Base-by-base conservation (phyloP, 2,888 invertebrate species). In the Hydraecia micacea region DNA sequence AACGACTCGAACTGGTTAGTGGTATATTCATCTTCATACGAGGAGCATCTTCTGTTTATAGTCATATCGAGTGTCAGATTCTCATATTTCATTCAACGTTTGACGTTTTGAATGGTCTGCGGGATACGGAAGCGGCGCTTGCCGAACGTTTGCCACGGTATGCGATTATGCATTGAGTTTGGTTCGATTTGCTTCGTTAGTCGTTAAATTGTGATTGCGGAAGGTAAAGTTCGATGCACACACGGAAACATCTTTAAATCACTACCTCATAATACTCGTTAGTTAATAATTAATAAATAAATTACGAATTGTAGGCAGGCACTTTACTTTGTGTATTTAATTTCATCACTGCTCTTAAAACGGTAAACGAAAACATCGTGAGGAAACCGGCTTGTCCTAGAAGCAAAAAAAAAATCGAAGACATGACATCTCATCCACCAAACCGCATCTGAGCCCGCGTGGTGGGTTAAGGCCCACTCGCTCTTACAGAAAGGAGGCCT, bases 71-170 rank as follows among this genome's bases (percentile, higher is more conserved):
- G 58, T 83, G 84, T 83, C 87, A 79, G 79, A 79, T 79, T 86
- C 84, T 86, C 84, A 86, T 85, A 86, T 85, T 83, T 85, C 84
- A 85, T 85, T 85, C 84, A 85, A 79, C 75, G 75, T 74, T 86
- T 78, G 83, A 84, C 86, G 78, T 82, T 86, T 79, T 66, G 75
- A 83, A 83, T 84, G 75, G 84, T 86, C 75, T 73, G 67, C 60
- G 79, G 73, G 79, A 83, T 83, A 65, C 67, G 67, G 75, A 55
- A 58, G 65, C 69, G 74, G 63, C 60, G 75, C 39, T 49, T 55
- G 81, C 36, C n/a, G 72, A 81, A 73, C 15, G 63, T 65, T 86
- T 63, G 86, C 75, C 39, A 55, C 62, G 69, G 62, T 52, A 60
- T 67, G 65, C 60, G 65, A 71, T 75, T 74, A 65, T 81, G 75